Percentiles rank a stretch among this genome's conserved stretches.
Evolutionary conservation across 2,888 invertebrate species (phyloP).

Genomic region (Maniola hyperantus): DNA sequence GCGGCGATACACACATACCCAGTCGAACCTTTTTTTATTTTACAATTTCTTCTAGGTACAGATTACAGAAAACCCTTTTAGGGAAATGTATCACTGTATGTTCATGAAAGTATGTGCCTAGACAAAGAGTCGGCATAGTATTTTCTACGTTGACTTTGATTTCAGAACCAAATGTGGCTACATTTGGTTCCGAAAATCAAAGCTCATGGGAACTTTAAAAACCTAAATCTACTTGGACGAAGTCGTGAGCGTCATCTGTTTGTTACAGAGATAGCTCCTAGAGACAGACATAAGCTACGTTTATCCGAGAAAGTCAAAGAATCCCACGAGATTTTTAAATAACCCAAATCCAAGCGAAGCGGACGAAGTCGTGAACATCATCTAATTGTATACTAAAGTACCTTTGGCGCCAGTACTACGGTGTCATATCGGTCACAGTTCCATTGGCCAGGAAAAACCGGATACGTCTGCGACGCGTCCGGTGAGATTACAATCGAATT

Average conservation of each 20-base stretch:
- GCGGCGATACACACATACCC: neutral
- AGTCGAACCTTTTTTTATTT: conserved; percentile 2
- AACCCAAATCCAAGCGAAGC: no score
- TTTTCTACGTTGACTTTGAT: no score
- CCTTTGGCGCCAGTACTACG: neutral
- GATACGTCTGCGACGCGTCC: conserved; percentile 43
- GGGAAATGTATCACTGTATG: neutral
- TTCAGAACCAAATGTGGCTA: no score
- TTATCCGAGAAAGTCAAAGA: no score
- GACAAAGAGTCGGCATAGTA: neutral
- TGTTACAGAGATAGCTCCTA: no score
- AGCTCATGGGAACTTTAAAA: no score
- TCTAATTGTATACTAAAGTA: neutral
- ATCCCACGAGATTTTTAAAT: no score
- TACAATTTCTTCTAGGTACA: neutral
- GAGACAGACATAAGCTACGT: no score
- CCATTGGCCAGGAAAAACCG: conserved; percentile 33
- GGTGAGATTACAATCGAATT: conserved; percentile 43
- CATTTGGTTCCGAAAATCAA: no score
- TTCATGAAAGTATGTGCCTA: neutral
- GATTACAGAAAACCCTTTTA: conserved; percentile 13
- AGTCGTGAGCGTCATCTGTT: no score
- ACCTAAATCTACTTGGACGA: no score
- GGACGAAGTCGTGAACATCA: no score
- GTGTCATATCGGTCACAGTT: conserved; percentile 25